Base-by-base conservation (phyloP, 1,140 invertebrate species). In the Sycophila sp. region DNA sequence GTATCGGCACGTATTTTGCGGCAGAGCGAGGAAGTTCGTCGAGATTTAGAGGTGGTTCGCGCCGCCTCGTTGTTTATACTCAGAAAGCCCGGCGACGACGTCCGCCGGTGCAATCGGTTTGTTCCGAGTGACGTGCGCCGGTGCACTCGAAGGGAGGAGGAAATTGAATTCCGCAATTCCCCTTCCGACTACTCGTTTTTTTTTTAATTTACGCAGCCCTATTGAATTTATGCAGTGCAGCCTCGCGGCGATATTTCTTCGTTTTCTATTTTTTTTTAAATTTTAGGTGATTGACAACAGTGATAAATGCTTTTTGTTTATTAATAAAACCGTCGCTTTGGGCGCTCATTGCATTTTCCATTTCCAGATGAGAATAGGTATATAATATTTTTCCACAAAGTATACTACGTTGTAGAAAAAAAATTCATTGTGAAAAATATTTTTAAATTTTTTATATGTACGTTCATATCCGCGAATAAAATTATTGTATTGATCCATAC, bases 31-130 rank as follows among this genome's bases (percentile, higher is more conserved):
- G 15, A n/a, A 58, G 55, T 58, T 58, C 32, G 55, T 58, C 10
- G 32, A 58, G n/a, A 36, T 58, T 58, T 58, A 38, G 17, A 58
- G 55, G 32, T 38, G 30, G 55, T 11, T n/a, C 24, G 28, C 51
- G 30, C 53, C 53, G 55, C 19, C 7, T 17, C 30, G 32, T 58
- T 58, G 55, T 58, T 58, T 58, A 58, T 58, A 15, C 32, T 22
- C 15, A 13, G 26, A 58, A 58, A 7, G 8, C 5, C 0, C 6
- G 47, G 1, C 22, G 47, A 51, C 7, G 22, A 22, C 13, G 24
- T 42, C 3, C 13, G 38, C 38, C 38, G 13, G 6, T 42, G n/a
- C n/a, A n/a, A 17, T 42, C 40, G 40, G 40, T 42, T 17, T 17
- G 19, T 5, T 42, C 40, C n/a, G n/a, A n/a, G 6, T 40, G 38